Evolutionary conservation across 2,797 vertebrate genomes (phyloP).

Genomic region (Gambelia wislizenii): DNA sequence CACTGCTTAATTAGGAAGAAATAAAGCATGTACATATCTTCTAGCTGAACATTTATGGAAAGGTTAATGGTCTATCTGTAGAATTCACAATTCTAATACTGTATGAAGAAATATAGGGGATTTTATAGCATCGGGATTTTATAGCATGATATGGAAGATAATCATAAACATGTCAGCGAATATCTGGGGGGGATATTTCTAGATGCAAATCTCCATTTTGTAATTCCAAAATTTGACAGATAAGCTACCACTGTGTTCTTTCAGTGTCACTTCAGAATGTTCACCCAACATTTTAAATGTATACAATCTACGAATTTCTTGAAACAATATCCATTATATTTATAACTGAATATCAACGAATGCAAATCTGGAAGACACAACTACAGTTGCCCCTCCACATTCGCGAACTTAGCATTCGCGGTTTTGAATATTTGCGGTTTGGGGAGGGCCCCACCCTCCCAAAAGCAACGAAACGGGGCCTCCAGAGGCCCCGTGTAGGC

Average conservation of each 20-base stretch:
- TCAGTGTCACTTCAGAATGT: constrained; percentile 2
- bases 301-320: not conserved
- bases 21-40: not conserved
- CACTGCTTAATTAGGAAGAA: not conserved
- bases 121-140: not conserved
- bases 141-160: not conserved
- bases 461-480: too few relatives aligned
- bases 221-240: not conserved
- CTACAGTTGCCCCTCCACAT: too few relatives aligned
- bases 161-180: not conserved
- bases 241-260: not conserved
- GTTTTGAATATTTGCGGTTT: too few relatives aligned
- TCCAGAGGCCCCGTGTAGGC: too few relatives aligned
- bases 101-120: not conserved
- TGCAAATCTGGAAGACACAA: not conserved
- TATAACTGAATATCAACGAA: constrained; percentile 1
- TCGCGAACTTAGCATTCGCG: too few relatives aligned
- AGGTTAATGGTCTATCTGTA: not conserved
- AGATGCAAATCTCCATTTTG: not conserved
- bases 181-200: not conserved
- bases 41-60: not conserved
- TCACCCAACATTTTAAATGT: not conserved
- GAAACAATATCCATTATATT: constrained; percentile 5
- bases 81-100: not conserved
- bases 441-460: too few relatives aligned